Base-by-base conservation (phyloP, 2,113 vertebrate species). In the Trogon surrucura region DNA sequence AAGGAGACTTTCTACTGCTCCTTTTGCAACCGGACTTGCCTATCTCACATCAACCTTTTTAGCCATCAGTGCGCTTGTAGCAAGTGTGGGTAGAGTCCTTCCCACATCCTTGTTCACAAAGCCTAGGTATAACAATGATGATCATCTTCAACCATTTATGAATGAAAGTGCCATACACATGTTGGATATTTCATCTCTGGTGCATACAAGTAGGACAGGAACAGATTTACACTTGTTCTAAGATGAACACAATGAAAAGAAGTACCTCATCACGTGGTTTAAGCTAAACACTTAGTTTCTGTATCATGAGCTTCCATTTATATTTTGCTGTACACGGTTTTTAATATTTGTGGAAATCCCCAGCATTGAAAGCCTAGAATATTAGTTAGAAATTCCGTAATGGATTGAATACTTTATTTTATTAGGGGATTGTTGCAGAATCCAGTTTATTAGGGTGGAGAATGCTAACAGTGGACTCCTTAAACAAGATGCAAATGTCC, bases 361-460 rank as follows among this genome's bases (percentile, higher is more conserved):
- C 45, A 53, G 10, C 15, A 75, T 22, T 54, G 26, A 85, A 90
- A 90, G 3, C 5, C 61, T 65, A 51, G 5, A 67, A 14, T 75
- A 38, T 34, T 41, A 51, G 2, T 5, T 44, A 69, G 26, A 88
- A 69, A 69, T 27, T 34, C 30, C 16, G 32, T 15, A 45, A 56
- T 4, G 6, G 12, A 60, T 30, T 69, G 10, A 77, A 65, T 79
- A 25, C 1, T 44, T 84, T 47, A 3, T 53, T 1, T 22, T 32
- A 3, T 27, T 60, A 54, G 8, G 9, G 7, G 20, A 27, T 66
- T 32, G 50, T 75, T 73, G 51, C 11, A 38, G 6, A 56, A 72
- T 44, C 0, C 1, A 66, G 2, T 1, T 47, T 29, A 48, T 29
- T 50, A 30, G 7, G 13, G 6, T 69, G 17, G 30, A 48, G 18